A percentile compares a stretch with the other conserved stretches of the same genome.
phyloP scores from a whole-genome alignment of 2,797 vertebrate genomes.

The Orestias chungarensis region DNA sequence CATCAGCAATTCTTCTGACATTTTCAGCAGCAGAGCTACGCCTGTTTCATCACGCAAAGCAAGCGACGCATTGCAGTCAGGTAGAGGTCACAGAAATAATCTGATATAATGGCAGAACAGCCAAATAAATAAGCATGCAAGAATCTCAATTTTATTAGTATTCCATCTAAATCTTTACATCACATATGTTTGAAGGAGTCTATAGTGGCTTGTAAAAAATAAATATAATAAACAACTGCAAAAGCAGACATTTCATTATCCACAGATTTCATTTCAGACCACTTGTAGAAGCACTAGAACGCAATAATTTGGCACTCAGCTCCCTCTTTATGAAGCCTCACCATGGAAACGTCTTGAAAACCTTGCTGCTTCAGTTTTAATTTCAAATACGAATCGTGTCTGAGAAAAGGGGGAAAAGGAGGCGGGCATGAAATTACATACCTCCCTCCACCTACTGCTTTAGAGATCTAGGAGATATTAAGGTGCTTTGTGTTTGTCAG shows the following conservation, averaged over 20 bases:
- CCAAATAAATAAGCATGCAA: conserved; percentile 36
- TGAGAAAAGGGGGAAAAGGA: conserved; percentile 38
- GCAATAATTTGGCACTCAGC: conserved; percentile 71
- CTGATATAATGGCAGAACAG: background rate
- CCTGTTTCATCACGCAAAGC: conserved; percentile 49
- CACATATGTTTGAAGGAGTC: conserved; percentile 27
- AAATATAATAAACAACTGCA: too few relatives aligned
- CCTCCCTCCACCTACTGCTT: conserved; percentile 16
- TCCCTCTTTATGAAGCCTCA: conserved; percentile 51
- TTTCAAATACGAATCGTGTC: conserved; percentile 53
- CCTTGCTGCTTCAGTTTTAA: conserved; percentile 63
- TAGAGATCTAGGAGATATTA: conserved; percentile 40
- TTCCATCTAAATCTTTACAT: conserved; percentile 25
- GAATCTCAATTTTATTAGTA: conserved; percentile 9
- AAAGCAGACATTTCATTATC: conserved; percentile 48
- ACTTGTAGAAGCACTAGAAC: conserved; percentile 68
- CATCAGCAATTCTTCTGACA: conserved; percentile 38
- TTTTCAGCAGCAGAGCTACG: conserved; percentile 31
- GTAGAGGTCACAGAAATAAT: conserved; percentile 35
- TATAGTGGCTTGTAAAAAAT: conserved; percentile 15
- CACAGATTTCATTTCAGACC: conserved; percentile 45
- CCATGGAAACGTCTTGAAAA: conserved; percentile 70
- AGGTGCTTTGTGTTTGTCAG: conserved; percentile 49
- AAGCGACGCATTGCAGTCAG: conserved; percentile 32
- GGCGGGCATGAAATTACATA: conserved; percentile 32